A percentile compares a stretch with the other conserved stretches of the same genome.
Conservation (phyloP, 2,797 vertebrate genomes). For the Parambassis ranga region DNA sequence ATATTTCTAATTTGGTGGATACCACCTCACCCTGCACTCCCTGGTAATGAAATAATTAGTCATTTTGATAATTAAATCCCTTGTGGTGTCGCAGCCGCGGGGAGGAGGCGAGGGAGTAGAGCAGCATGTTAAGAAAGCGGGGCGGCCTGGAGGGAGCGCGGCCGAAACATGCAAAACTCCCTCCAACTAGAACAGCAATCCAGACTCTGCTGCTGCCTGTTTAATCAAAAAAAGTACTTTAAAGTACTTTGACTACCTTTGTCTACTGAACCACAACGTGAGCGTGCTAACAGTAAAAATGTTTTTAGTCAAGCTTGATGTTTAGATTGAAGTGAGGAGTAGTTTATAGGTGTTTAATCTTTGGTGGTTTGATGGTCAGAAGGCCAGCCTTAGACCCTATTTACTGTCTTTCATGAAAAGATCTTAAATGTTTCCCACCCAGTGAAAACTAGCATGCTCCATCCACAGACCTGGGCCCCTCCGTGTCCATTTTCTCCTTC, state of each 20-base stretch:
- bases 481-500: background rate
- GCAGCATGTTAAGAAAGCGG: background rate
- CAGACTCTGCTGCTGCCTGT: background rate
- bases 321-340: too few species aligned
- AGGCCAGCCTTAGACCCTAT: too few species aligned
- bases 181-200: background rate
- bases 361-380: too few species aligned
- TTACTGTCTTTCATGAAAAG: too few species aligned
- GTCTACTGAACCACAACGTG: too few species aligned
- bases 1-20: conserved; percentile 96
- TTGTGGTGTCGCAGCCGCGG: conserved; percentile 79
- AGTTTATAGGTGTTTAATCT: too few species aligned
- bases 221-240: too few species aligned
- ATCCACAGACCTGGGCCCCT: background rate
- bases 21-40: conserved; percentile 90
- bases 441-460: conserved; percentile 10
- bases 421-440: too few species aligned
- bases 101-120: conserved; percentile 4
- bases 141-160: background rate
- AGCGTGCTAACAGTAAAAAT: too few species aligned
- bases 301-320: too few species aligned
- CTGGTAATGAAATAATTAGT: conserved; percentile 97
- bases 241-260: too few species aligned
- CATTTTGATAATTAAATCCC: conserved; percentile 98
- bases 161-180: background rate